Conservation (phyloP, 2,797 vertebrate genomes). For the Paguma larvata region DNA sequence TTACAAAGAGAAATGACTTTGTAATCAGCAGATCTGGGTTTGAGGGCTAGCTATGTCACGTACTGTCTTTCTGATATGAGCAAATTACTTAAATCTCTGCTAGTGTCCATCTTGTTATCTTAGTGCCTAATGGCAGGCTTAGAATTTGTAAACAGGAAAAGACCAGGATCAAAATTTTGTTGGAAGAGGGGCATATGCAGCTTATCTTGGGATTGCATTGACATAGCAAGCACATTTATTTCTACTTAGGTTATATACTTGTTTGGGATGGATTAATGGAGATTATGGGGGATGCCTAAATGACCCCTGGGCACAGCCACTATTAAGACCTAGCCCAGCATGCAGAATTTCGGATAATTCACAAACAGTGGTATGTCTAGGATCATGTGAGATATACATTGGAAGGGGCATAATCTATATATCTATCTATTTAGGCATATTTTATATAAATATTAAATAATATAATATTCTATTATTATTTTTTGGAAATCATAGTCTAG, state of each 20-base stretch:
- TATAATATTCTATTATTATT: neutral
- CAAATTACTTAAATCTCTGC: neutral
- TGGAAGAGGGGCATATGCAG: neutral
- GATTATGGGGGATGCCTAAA: neutral
- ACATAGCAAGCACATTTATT: neutral
- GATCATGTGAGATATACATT: neutral
- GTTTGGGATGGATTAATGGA: neutral
- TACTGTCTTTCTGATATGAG: neutral
- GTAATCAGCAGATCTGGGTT: neutral
- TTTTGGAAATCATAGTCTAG: neutral
- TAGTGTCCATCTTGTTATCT: neutral
- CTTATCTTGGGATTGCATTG: neutral
- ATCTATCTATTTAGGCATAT: neutral
- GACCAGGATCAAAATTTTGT: neutral
- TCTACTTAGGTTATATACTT: neutral
- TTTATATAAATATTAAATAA: no score
- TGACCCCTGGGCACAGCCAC: neutral
- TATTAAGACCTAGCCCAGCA: neutral
- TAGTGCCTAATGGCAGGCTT: neutral
- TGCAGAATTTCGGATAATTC: neutral
- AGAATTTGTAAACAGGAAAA: neutral
- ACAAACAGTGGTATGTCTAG: neutral
- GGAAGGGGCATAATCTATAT: neutral
- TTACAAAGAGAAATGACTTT: neutral
- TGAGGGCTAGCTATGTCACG: neutral